Base-by-base conservation (phyloP, 2,888 invertebrate genomes). In the Odontocolon sp. region DNA sequence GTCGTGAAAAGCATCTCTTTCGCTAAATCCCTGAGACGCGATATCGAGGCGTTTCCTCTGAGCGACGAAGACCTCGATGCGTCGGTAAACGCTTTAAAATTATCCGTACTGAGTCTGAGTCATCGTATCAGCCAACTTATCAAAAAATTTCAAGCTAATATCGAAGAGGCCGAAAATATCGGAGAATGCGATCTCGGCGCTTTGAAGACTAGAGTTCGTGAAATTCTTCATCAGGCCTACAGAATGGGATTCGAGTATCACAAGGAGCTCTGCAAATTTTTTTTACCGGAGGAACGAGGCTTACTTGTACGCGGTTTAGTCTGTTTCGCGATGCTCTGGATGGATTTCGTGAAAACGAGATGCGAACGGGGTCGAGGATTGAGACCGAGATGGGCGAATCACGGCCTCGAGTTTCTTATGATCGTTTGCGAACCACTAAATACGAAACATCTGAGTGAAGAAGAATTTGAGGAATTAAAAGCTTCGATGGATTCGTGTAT, bases 211-310 rank as follows among this genome's bases (percentile, higher is more conserved):
- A 91, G 95, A 50, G 94, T 94, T 33, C 91, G 95, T 2, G 96
- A 96, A 88, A 95, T 95, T 57, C 91, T 98, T 78, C 95, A 97
- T 91, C 96, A 97, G 89, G 95, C 96, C 63, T 98, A 95, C 91
- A 95, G 95, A 88, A 96, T 97, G 87, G 97, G 97, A 8, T 98
- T 98, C 88, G 98, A 98, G 93, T 93, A 94, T 83, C 94, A 96
- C 90, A 94, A 94, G 85, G 95, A 96, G 89, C 92, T 95, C 73
- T 93, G 94, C 63, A 93, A 95, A 14, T 92, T 95, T 72, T 93
- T 94, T 36, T 90, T 21, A 84, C 86, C 73, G 23, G 87, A 84
- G 79, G 91, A 89, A 83, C 86, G 92, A 84, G 83, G 85, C 8
- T 87, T 91, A 79, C 88, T 95, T 28, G 93, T 94, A 0, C 86